A percentile compares a stretch with the other conserved stretches of the same genome.
Conservation (phyloP, 2,113 vertebrate genomes). For the Alligator mississippiensis region DNA sequence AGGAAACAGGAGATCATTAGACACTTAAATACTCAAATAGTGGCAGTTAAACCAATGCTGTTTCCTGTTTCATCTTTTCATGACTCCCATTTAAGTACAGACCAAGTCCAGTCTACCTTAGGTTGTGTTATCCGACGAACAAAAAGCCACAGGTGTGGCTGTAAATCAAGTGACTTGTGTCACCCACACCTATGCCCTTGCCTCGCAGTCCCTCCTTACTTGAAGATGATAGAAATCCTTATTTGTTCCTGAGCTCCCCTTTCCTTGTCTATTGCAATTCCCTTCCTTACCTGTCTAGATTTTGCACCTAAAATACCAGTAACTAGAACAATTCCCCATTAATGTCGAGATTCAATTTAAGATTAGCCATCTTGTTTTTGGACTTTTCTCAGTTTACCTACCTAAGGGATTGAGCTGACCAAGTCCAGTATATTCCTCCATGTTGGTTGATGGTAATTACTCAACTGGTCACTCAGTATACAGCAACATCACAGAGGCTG, state of each 20-base stretch:
- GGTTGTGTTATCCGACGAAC: not conserved
- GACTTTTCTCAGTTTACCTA: not conserved
- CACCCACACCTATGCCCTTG: not conserved
- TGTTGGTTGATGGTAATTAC: not conserved
- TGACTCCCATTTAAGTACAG: not conserved
- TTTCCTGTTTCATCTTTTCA: not conserved
- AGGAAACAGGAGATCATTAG: not conserved
- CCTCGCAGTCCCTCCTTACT: not conserved
- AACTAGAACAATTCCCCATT: not conserved
- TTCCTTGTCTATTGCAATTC: not conserved
- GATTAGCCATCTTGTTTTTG: not conserved
- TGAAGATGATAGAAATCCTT: not conserved
- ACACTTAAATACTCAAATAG: constrained; percentile 1
- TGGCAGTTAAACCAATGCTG: constrained; percentile 31
- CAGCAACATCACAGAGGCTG: not conserved
- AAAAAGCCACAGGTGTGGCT: not conserved
- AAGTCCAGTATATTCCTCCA: not conserved
- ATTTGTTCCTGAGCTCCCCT: not conserved
- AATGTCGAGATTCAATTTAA: not conserved
- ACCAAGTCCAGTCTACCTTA: not conserved
- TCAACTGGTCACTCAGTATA: not conserved
- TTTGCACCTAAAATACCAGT: not conserved
- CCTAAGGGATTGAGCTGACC: not conserved
- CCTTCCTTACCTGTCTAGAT: not conserved
- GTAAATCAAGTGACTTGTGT: accelerated